A percentile compares a stretch with the other conserved stretches of the same genome.
Evolutionary conservation across 2,113 vertebrate genomes (phyloP).

Genomic region (Theristicus caerulescens): DNA sequence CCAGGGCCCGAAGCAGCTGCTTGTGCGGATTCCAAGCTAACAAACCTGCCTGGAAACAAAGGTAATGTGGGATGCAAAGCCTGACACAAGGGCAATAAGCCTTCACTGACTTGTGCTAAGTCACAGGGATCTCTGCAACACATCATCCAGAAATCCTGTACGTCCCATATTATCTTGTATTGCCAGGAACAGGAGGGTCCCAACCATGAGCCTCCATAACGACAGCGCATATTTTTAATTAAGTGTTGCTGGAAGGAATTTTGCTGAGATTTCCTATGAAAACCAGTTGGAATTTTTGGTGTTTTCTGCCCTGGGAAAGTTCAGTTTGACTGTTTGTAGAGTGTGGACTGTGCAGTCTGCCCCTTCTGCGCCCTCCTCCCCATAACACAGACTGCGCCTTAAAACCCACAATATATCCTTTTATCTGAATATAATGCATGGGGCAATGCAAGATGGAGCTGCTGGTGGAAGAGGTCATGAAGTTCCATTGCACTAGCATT

Average conservation of each 20-base stretch:
- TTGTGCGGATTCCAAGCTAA: not conserved
- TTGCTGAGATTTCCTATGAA: not conserved
- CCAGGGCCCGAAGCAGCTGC: accelerated
- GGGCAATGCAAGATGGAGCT: not conserved
- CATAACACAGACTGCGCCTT: not conserved
- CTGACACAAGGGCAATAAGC: not conserved
- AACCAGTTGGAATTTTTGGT: not conserved
- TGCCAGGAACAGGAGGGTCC: not conserved
- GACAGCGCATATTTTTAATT: not conserved
- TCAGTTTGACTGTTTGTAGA: not conserved
- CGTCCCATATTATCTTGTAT: not conserved
- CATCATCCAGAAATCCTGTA: not conserved
- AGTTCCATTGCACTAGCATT: constrained; percentile 11
- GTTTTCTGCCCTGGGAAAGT: not conserved
- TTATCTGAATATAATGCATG: not conserved
- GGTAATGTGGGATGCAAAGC: not conserved
- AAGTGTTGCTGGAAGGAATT: not conserved
- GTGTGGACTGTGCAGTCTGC: not conserved
- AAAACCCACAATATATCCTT: constrained; percentile 25
- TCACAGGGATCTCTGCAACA: not conserved
- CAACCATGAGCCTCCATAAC: not conserved
- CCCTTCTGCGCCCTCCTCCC: not conserved
- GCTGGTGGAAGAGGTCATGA: constrained; percentile 22
- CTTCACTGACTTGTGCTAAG: not conserved
- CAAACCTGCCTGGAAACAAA: not conserved